Base-by-base conservation (phyloP, 2,888 invertebrate genomes). In the Sericinus montela region DNA sequence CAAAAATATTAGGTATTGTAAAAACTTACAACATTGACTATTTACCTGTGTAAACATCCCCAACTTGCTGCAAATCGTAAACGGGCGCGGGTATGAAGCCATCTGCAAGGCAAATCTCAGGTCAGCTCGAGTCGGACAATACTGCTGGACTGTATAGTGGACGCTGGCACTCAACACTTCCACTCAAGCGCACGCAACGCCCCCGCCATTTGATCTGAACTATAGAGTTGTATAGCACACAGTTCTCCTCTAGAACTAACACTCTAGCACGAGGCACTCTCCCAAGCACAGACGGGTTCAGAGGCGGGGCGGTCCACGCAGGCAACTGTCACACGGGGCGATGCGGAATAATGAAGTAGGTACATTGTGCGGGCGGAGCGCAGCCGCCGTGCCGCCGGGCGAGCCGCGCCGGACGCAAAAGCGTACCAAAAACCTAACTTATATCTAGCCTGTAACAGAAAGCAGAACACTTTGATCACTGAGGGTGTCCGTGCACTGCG, bases 21-120 rank as follows among this genome's bases (percentile, higher is more conserved):
- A 25, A 25, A 25, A 25, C 25, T 1, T 8, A 25, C 1, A 25
- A 25, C 8, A 10, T 10, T 11, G 8, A 15, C 30, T 9, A 59
- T 74, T 82, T 81, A 94, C 96, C 96, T 70, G 94, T 93, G 81
- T 94, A 91, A 60, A 98, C 94, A 79, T 95, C 94, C 59, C 97
- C 97, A 60, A 92, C 91, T 87, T 98, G 97, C 73, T 93, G 93
- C 75, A 96, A 90, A 90, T 96, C 95, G 90, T 94, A 94, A 77
- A 95, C 91, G 66, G 95, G 94, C 71, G 92, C 91, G 67, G 92
- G 90, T 72, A 92, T 89, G 85, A 91, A 93, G 56, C 78, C 80
- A 61, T 90, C 89, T 65, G 66, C 51, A 65, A 65, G 56, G 59
- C 51, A 46, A 40, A 43, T 7, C 4, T 7, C 30, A 7, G 48